phyloP scores from a whole-genome alignment of 2,113 vertebrate genomes.

The Serilophus lunatus region DNA sequence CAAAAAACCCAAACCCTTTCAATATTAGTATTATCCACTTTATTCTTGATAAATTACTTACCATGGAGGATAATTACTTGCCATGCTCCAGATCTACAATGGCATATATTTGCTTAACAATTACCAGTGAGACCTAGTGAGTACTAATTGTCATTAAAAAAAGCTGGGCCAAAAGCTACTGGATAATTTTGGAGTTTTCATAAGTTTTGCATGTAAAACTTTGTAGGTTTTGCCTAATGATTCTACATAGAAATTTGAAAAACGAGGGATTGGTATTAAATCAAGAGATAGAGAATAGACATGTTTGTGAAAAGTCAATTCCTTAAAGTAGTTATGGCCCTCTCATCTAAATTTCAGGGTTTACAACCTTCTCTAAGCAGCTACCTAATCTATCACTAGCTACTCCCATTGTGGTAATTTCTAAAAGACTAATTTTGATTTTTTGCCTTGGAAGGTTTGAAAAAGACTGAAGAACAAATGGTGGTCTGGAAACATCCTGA shows the following conservation, averaged over 20 bases:
- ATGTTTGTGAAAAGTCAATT: not conserved
- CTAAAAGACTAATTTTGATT: not conserved
- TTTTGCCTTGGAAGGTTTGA: not conserved
- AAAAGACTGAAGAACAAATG: not conserved
- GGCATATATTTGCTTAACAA: not conserved
- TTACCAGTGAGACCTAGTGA: not conserved
- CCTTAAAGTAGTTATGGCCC: not conserved
- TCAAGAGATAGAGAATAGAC: not conserved
- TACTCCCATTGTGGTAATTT: not conserved
- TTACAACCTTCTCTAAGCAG: not conserved
- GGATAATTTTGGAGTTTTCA: not conserved
- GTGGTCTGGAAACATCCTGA: not conserved
- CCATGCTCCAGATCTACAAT: not conserved
- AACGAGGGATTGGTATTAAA: not conserved
- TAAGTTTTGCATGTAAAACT: not conserved
- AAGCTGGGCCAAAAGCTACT: not conserved
- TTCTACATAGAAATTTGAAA: not conserved
- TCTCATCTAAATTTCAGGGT: not conserved
- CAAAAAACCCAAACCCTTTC: not conserved
- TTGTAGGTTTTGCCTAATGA: not conserved
- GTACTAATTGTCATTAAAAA: not conserved
- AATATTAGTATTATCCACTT: not conserved
- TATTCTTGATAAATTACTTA: not conserved
- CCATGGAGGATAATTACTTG: not conserved
- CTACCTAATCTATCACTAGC: not conserved